Evolutionary conservation across 2,797 vertebrate genomes (phyloP).

Genomic region (Otus scops): DNA sequence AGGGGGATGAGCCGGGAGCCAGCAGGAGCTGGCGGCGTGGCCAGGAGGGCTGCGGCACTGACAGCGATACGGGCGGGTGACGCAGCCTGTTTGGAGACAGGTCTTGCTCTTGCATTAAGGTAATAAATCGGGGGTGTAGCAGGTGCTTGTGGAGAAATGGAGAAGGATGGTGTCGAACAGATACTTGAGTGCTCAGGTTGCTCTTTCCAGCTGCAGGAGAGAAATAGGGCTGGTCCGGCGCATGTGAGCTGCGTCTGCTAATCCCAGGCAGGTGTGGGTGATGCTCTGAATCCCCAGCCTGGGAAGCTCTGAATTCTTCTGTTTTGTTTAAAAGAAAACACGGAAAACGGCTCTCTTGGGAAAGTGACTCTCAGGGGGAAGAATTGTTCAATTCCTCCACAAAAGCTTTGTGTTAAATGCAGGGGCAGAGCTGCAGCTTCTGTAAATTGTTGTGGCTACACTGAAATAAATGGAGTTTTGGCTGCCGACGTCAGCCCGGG

Average conservation of each 20-base stretch:
- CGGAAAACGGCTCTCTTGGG: background rate
- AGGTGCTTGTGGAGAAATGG: background rate
- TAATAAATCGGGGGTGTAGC: accelerated
- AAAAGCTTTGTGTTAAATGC: background rate
- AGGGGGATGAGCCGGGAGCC: background rate
- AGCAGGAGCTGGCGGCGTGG: background rate
- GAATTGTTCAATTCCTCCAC: background rate
- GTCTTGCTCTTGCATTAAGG: accelerated
- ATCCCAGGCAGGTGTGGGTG: accelerated
- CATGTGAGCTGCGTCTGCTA: accelerated
- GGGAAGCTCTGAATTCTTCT: background rate
- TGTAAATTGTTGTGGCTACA: background rate
- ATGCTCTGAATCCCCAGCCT: background rate
- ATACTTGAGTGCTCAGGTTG: background rate
- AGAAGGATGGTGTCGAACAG: accelerated
- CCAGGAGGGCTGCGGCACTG: accelerated
- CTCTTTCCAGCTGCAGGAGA: background rate
- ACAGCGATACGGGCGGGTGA: accelerated
- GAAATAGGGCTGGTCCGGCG: accelerated
- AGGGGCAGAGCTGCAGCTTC: background rate
- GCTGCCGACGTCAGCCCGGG: background rate
- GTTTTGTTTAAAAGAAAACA: background rate
- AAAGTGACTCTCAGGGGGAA: background rate
- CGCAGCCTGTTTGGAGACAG: accelerated
- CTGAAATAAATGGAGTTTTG: background rate